Evolutionary conservation across 92 coral and sea anemone genomes (phyloP), one percentile per base, ranked within the genome.

Genomic region (Phenganax marumi): DNA sequence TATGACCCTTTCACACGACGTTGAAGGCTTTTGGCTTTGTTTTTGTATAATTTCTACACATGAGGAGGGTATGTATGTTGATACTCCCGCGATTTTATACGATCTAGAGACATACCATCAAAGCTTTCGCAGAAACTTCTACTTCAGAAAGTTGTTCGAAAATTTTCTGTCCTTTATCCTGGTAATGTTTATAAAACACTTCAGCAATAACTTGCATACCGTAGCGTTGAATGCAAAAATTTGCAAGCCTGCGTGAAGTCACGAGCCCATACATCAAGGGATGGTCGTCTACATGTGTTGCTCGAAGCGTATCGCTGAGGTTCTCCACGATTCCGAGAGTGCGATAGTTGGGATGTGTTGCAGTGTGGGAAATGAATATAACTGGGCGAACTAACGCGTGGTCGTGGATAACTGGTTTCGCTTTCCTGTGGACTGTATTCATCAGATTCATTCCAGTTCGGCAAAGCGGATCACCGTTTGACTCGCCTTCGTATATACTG

Each of bases 391-490:
- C 21, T 14, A 50, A 22, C 8, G 48, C 23, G 62, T 23, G 54
- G 43, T 62, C 23, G 7, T 54, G 21, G 16, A 76, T 21, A 47
- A 25, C 12, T 5, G 81, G 81, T 33, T 33, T 16, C 12, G 81
- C 81, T 21, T 76, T 76, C 81, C 54, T 25, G 68, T 76, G 81
- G 13, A 76, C 81, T 9, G 81, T 49, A 11, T 68, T 50, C 81
- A 76, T 76, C 7, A 76, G 65, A 19, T 54, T 76, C 18, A 76
- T 24, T 11, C 68, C 81, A n/a, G 69, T 57, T 19, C 12, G 51
- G 62, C 68, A 76, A 12, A 76, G 21, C 14, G 55, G 56, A 76
- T 76, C 81, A 57, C 52, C 52, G 47, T 12, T 22, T 4, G 52
- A 21, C 19, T 26, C 81, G 0, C 53, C 50, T 24, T 54, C 14